Evolutionary conservation across 1,140 invertebrate genomes (phyloP).

Genomic region (Pogonus chalceus): DNA sequence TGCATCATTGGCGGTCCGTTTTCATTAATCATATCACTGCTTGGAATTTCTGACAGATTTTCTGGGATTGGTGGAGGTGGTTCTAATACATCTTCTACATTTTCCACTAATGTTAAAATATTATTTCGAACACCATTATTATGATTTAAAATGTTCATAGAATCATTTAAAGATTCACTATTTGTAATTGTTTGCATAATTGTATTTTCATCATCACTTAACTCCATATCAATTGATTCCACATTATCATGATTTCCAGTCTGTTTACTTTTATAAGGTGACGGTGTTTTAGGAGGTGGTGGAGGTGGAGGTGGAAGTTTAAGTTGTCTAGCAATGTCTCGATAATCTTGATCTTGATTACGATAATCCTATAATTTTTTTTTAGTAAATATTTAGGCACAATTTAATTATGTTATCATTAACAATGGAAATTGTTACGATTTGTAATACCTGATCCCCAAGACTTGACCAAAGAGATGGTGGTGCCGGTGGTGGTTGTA

Average conservation of each 20-base stretch:
- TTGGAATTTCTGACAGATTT: background rate
- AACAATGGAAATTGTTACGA: too few species aligned
- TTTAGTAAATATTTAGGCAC: background rate
- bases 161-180: background rate
- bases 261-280: constrained; percentile 12
- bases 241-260: constrained; percentile 44
- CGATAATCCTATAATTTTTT: constrained; percentile 23
- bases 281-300: constrained; percentile 24
- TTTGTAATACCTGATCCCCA: constrained; percentile 28
- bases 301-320: constrained; percentile 29
- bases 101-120: background rate
- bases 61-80: constrained; percentile 29
- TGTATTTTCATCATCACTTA: constrained; percentile 53
- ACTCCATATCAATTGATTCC: constrained; percentile 59
- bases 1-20: too few species aligned
- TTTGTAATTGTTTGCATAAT: background rate
- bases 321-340: constrained; percentile 21
- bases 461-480: constrained; percentile 15
- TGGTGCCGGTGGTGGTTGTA: constrained; percentile 26
- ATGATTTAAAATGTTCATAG: background rate
- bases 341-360: constrained; percentile 26
- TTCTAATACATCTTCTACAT: constrained; percentile 15
- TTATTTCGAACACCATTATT: constrained; percentile 7
- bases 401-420: background rate
- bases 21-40: too few species aligned